Conservation (phyloP, 2,113 vertebrate genomes). For the Planiliza haematocheilus region DNA sequence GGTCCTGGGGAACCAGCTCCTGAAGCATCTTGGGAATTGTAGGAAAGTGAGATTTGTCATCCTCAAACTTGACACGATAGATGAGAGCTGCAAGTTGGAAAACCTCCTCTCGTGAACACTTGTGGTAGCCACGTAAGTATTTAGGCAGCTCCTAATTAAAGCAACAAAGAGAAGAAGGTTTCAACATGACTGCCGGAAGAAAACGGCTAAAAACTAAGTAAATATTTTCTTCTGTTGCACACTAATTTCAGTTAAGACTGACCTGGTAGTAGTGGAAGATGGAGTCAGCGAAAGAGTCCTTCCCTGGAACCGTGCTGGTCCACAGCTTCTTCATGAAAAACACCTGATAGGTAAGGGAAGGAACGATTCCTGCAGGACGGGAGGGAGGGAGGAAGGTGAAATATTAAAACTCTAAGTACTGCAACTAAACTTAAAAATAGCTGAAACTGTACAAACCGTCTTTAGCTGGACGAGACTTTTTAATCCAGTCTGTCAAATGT, state of each 20-base stretch:
- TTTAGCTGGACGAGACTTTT: constrained; percentile 95
- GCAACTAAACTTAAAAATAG: too few species aligned
- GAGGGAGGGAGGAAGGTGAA: constrained; percentile 89
- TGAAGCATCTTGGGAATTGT: constrained; percentile 96
- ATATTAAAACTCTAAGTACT: too few species aligned
- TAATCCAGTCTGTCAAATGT: constrained; percentile 98
- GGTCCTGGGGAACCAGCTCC: constrained; percentile 95
- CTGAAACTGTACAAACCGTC: constrained; percentile 85
- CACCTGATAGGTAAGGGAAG: constrained; percentile 98
- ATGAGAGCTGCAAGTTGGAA: constrained; percentile 94
- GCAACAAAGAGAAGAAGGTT: constrained; percentile 74
- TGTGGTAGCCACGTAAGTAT: constrained; percentile 97
- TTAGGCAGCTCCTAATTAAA: constrained; percentile 92
- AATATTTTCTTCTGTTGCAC: too few species aligned
- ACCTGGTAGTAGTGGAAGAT: constrained; percentile 99
- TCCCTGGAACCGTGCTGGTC: constrained; percentile 94
- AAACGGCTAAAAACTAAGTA: too few species aligned
- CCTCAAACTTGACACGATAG: constrained; percentile 97
- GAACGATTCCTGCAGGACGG: constrained; percentile 86
- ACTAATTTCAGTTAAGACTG: rapidly evolving
- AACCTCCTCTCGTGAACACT: constrained; percentile 95
- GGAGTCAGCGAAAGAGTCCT: constrained; percentile 96
- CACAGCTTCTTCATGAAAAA: constrained; percentile 99
- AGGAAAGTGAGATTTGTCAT: constrained; percentile 97
- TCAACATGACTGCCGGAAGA: constrained; percentile 32